Base-by-base conservation (phyloP, 2,888 invertebrate species). In the Pedicia rivosa region DNA sequence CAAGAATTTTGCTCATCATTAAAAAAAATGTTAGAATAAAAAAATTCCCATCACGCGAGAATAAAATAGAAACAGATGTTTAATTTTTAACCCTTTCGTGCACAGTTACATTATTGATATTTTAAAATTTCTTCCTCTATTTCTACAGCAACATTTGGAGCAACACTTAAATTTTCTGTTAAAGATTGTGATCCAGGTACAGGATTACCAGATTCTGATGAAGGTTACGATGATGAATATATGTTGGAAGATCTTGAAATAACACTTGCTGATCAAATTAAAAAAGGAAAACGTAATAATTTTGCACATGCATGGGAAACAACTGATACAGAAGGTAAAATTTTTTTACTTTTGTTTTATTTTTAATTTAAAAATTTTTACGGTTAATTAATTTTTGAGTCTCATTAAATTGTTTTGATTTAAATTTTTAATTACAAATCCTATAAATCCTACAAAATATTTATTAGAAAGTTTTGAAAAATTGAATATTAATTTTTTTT, bases 151-250 rank as follows among this genome's bases (percentile, higher is more conserved):
- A 77, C 84, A 0, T 90, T 97, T 59, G 82, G 80, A 2, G 87
- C 92, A 5, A 84, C 83, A 1, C 62, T 99, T 46, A 90, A 92
- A 55, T 99, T 95, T 57, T 66, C 79, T 17, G 95, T 95, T 1
- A 86, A 87, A 48, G 97, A 98, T 63, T 97, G 95, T 52, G 97
- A 98, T 62, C 95, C 97, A 0, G 74, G 74, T 14, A 91, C 94
- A 0, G 95, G 97, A 0, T 66, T 82, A 32, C 87, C 95, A 0
- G 91, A 94, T 47, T 80, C 88, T 3, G 94, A 92, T n/a, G 94
- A 95, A 48, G 78, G 94, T 5, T 98, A 97, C 50, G 80, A 84
- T 38, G 98, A 99, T 54, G 90, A 92, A 42, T 98, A 98, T 54
- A 84, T 83, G 54, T 57, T 98, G 39, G 98, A 98, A 63, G 94